A percentile compares a stretch with the other conserved stretches of the same genome.
These are phyloP conservation scores for Trichogramma evanescens DNA, from an alignment of 2,888 invertebrate genomes.

Conservation along the genomic window DNA sequence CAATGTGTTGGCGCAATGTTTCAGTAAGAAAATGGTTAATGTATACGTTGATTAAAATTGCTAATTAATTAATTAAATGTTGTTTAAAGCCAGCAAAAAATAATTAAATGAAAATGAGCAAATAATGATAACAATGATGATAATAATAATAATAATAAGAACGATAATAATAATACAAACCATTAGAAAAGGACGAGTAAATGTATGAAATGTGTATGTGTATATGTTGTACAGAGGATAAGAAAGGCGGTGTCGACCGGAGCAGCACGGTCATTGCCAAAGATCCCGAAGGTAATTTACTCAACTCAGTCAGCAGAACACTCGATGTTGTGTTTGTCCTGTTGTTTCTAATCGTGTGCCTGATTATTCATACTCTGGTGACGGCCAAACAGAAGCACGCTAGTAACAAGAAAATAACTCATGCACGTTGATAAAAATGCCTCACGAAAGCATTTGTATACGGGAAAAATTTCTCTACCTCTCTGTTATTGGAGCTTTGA, in stretches of 20 bases:
- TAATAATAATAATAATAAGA: slow-evolving; percentile 7
- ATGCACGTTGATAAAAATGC: too few species aligned
- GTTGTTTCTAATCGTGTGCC: background rate
- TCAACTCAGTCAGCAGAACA: slow-evolving; percentile 31
- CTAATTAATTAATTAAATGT: slow-evolving; percentile 8
- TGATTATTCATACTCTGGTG: background rate
- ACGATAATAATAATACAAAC: slow-evolving; percentile 1
- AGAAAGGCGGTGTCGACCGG: slow-evolving; percentile 87
- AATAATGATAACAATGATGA: background rate
- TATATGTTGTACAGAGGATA: slow-evolving; percentile 71
- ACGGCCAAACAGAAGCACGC: too few species aligned
- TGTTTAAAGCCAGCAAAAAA: background rate
- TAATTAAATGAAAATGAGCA: background rate
- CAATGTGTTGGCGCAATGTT: too few species aligned
- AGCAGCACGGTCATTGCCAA: slow-evolving; percentile 90
- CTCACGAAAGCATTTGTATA: too few species aligned
- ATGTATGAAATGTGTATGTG: slow-evolving; percentile 49
- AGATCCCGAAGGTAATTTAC: slow-evolving; percentile 76
- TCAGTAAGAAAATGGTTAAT: too few species aligned
- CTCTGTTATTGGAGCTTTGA: too few species aligned
- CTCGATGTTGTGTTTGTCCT: slow-evolving; percentile 21
- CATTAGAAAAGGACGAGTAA: slow-evolving; percentile 24
- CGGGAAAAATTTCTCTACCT: too few species aligned
- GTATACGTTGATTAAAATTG: background rate
- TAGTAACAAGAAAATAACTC: too few species aligned